Evolutionary conservation across 1,140 invertebrate genomes (phyloP).

Genomic region (Pseudomyrmex cubaensis): DNA sequence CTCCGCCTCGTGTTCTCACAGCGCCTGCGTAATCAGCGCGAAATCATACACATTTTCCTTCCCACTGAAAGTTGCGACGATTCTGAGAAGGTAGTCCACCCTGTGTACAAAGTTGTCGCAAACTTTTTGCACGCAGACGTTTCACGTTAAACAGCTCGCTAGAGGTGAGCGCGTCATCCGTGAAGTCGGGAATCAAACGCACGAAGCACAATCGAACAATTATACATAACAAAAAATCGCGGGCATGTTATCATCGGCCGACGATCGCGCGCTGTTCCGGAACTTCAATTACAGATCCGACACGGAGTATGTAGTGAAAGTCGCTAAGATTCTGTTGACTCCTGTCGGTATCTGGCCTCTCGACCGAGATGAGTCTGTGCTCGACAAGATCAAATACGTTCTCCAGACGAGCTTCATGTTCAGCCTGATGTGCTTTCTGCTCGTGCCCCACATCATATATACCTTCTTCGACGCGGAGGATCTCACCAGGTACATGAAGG

Average conservation of each 20-base stretch:
- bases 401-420: slow-evolving; percentile 74
- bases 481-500: slow-evolving; percentile 78
- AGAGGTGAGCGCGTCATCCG: not conserved
- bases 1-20: not conserved
- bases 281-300: slow-evolving; percentile 72
- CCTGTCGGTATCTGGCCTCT: slow-evolving; percentile 79
- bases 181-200: not conserved
- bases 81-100: not conserved
- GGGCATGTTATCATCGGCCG: not conserved
- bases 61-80: not conserved
- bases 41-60: slow-evolving; percentile 1
- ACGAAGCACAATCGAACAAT: not conserved
- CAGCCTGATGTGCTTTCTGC: slow-evolving; percentile 76
- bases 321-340: slow-evolving; percentile 73
- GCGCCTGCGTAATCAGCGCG: slow-evolving; percentile 3
- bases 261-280: slow-evolving; percentile 28
- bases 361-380: slow-evolving; percentile 67
- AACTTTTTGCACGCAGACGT: slow-evolving; percentile 55
- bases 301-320: slow-evolving; percentile 75
- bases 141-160: not conserved
- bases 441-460: slow-evolving; percentile 76
- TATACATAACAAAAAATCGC: not conserved
- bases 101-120: not conserved
- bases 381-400: slow-evolving; percentile 58
- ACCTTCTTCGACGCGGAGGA: slow-evolving; percentile 79